Conservation (phyloP, 2,797 vertebrate genomes). For the Bufotes viridis region DNA sequence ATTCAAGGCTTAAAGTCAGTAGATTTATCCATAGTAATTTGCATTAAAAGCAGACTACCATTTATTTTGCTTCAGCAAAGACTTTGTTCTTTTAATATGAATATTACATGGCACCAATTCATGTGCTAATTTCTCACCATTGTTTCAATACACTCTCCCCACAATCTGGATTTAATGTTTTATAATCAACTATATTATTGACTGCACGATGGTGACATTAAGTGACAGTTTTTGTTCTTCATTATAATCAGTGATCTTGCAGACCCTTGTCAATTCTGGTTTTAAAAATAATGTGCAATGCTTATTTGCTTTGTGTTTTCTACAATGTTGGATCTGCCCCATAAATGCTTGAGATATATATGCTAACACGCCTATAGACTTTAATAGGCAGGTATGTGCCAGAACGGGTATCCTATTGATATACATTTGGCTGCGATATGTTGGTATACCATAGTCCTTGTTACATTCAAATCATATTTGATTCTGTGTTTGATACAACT, state of each 20-base stretch:
- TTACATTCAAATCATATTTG: too few species aligned
- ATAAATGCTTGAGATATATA: not conserved
- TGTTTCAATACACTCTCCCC: conserved; percentile 2
- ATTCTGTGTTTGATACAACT: not conserved
- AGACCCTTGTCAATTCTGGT: not conserved
- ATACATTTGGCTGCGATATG: not conserved
- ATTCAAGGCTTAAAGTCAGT: not conserved
- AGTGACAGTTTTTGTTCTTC: not conserved
- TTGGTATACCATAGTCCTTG: not conserved
- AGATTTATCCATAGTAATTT: conserved; percentile 10
- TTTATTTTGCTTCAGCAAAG: conserved; percentile 26
- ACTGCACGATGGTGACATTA: conserved; percentile 5
- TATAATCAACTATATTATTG: conserved; percentile 44
- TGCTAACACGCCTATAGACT: not conserved
- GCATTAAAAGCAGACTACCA: conserved; percentile 24
- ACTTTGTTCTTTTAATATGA: conserved; percentile 42
- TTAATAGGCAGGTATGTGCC: not conserved
- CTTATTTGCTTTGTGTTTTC: not conserved
- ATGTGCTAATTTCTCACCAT: conserved; percentile 43
- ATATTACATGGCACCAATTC: conserved; percentile 37
- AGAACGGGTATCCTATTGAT: not conserved
- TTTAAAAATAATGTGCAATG: not conserved
- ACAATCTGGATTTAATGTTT: conserved; percentile 17
- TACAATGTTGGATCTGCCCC: not conserved
- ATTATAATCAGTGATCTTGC: not conserved